Conservation (phyloP, 2,113 vertebrate species). For the Rhabdomys dilectus region DNA sequence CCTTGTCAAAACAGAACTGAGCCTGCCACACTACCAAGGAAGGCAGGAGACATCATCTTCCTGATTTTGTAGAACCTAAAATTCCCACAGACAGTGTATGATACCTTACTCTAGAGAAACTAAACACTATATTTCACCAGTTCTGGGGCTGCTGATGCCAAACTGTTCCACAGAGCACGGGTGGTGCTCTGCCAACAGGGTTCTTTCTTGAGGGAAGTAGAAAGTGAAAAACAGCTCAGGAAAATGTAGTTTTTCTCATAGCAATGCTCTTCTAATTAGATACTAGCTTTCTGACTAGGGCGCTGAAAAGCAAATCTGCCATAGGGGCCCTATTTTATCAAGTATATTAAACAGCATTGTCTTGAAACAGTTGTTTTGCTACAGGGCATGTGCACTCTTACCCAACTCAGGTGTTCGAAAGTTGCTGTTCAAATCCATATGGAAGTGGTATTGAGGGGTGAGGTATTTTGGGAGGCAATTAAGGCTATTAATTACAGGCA, state of each 20-base stretch:
- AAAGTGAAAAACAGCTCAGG: conserved; percentile 41
- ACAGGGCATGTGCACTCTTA: not conserved
- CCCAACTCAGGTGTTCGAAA: not conserved
- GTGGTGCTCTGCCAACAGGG: conserved; percentile 26
- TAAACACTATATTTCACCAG: not conserved
- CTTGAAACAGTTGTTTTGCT: not conserved
- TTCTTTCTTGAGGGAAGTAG: conserved; percentile 44
- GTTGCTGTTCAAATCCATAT: not conserved
- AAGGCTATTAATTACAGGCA: too few species aligned
- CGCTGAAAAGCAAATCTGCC: not conserved
- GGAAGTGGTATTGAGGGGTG: not conserved
- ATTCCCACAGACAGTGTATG: conserved; percentile 1
- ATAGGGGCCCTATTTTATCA: not conserved
- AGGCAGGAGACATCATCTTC: not conserved
- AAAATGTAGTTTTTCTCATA: conserved; percentile 38
- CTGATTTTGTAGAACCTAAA: conserved; percentile 15
- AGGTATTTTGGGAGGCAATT: not conserved
- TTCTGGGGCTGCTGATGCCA: not conserved
- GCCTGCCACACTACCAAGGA: not conserved
- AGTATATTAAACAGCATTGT: conserved; percentile 12
- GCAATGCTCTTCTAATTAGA: conserved; percentile 51
- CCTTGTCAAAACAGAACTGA: not conserved
- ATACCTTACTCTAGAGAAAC: not conserved
- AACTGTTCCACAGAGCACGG: conserved; percentile 30
- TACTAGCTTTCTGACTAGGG: conserved; percentile 28